Evolutionary conservation across 2,888 invertebrate species (phyloP), one percentile per base, ranked within the genome.

Genomic region (Phengaris arion): DNA sequence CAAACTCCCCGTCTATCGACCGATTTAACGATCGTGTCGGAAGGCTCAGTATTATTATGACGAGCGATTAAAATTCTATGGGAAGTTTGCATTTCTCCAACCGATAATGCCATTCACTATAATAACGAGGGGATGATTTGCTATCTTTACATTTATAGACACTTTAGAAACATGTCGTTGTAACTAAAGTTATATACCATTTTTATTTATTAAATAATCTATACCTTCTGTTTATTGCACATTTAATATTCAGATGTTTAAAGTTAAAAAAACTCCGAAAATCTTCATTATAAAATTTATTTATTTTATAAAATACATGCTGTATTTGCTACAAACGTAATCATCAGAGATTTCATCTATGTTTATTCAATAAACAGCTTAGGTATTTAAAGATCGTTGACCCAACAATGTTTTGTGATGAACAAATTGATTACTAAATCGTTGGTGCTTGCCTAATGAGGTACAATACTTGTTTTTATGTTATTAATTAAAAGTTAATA

Each of bases 351-450:
- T 9, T 35, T 35, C 22, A 10, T 52, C 22, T 13, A 35, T 52
- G 22, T 72, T 72, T 72, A 54, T 35, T 70, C 6, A 51, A 13
- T 12, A 72, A 72, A 72, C 72, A 13, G 72, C 72, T 70, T 15
- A 70, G 35, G 72, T 54, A 54, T 51, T 69, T 51, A 51, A 54
- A 72, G 54, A 72, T 72, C 72, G 13, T 35, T 72, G 72, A 72
- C 72, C 72, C 35, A 72, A 54, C 54, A 72, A 54, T 13, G 45
- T 72, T 72, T 72, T 35, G 52, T 22, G 54, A 48, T 9, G n/a
- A 69, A n/a, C 48, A 69, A 69, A 69, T 48, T 69, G 48, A 69
- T 52, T 72, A 72, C 9, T 54, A 54, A 72, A 72, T 54, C 22
- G 35, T 22, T 45, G 52, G 35, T 46, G 35, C 10, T 2, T 52